A percentile compares a stretch with the other conserved stretches of the same genome.
Evolutionary conservation across 2,797 vertebrate species (phyloP).

Genomic region (Tapirus indicus): DNA sequence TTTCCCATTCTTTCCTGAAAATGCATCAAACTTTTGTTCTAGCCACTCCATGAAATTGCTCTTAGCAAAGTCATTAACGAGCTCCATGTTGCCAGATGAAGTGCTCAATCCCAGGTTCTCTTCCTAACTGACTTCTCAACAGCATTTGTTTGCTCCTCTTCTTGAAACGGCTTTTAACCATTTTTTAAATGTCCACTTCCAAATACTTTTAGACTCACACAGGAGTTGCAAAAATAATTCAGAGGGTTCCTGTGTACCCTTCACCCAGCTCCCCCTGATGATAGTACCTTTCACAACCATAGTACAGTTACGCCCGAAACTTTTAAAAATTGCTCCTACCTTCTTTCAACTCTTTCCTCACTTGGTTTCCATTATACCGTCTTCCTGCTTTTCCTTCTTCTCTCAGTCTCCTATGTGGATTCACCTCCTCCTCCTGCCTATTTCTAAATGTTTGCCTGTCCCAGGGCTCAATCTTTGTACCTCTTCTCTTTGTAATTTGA

Average conservation of each 20-base stretch:
- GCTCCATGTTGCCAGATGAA: background rate
- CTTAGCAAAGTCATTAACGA: background rate
- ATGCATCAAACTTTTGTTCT: background rate
- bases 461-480: background rate
- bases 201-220: conserved; percentile 2
- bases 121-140: background rate
- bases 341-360: conserved; percentile 12
- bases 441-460: background rate
- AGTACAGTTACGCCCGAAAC: background rate
- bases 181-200: conserved; percentile 30
- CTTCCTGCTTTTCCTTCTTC: background rate
- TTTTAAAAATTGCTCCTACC: background rate
- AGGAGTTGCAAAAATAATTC: conserved; percentile 36
- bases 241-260: background rate
- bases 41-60: background rate
- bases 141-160: background rate
- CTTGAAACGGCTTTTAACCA: conserved; percentile 18
- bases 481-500: conserved; percentile 4
- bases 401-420: background rate
- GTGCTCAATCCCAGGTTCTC: background rate
- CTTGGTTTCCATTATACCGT: background rate
- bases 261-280: background rate
- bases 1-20: background rate
- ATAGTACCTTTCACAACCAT: background rate
- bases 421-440: background rate